A percentile compares a stretch with the other conserved stretches of the same genome.
phyloP scores from a whole-genome alignment of 2,888 invertebrate genomes.

The Horisme vitalbata region DNA sequence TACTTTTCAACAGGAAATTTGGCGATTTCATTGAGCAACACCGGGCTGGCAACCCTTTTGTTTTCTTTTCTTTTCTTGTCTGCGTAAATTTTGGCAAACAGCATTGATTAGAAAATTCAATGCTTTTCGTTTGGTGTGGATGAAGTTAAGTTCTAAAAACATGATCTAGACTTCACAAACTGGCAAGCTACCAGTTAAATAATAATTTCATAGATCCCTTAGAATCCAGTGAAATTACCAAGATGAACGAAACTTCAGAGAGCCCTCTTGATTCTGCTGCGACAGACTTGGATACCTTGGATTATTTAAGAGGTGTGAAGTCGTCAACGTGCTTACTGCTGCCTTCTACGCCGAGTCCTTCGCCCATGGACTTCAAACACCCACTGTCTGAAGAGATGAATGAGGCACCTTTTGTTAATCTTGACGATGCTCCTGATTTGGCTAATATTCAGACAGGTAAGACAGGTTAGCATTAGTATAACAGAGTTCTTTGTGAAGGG shows the following conservation, averaged over 20 bases:
- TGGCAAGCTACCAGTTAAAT: too few relatives aligned
- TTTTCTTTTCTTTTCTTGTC: too few relatives aligned
- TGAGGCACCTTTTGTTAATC: conserved; percentile 68
- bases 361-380: conserved; percentile 83
- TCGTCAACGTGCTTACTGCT: conserved; percentile 86
- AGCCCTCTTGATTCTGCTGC: conserved; percentile 49
- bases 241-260: conserved; percentile 67
- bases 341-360: conserved; percentile 83
- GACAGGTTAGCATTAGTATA: neutral
- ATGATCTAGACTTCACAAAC: too few relatives aligned
- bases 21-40: too few relatives aligned
- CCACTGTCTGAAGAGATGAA: conserved; percentile 81
- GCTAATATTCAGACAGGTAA: conserved; percentile 64
- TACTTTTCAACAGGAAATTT: too few relatives aligned
- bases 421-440: conserved; percentile 61
- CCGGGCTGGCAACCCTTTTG: too few relatives aligned
- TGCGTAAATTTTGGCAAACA: too few relatives aligned
- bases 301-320: conserved; percentile 82
- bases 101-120: too few relatives aligned
- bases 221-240: conserved; percentile 4
- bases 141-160: too few relatives aligned
- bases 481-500: too few relatives aligned
- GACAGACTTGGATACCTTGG: conserved; percentile 62
- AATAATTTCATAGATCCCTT: too few relatives aligned
- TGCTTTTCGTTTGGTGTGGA: too few relatives aligned